Evolutionary conservation across 2,888 invertebrate species (phyloP).

Genomic region (Drosophila borealis): DNA sequence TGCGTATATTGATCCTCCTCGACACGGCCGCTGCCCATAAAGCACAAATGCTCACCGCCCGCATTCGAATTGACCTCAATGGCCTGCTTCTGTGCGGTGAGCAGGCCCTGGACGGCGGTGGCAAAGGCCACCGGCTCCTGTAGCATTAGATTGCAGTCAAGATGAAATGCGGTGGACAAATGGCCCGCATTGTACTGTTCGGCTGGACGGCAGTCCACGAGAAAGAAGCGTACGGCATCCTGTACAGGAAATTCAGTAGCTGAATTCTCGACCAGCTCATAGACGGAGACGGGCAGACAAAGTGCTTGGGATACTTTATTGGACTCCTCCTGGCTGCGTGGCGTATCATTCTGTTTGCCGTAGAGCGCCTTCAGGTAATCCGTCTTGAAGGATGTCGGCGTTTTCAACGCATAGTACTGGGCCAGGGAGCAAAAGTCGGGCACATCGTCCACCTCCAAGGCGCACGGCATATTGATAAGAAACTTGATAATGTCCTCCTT

Average conservation of each 20-base stretch:
- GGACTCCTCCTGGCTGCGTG: constrained; percentile 85
- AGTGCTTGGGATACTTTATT: constrained; percentile 87
- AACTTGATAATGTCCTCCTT: constrained; percentile 89
- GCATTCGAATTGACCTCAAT: constrained; percentile 94
- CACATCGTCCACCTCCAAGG: constrained; percentile 96
- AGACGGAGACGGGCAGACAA: constrained; percentile 97
- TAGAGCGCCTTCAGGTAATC: constrained; percentile 90
- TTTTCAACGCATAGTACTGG: constrained; percentile 97
- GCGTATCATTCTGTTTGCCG: constrained; percentile 86
- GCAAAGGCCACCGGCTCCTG: constrained; percentile 98
- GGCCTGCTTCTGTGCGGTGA: constrained; percentile 95
- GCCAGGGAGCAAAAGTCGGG: constrained; percentile 98
- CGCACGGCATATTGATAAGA: constrained; percentile 91
- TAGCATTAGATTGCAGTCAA: constrained; percentile 98
- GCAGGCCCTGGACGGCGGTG: constrained; percentile 94
- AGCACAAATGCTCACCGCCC: constrained; percentile 95
- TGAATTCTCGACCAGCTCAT: constrained; percentile 94
- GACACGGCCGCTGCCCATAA: constrained; percentile 96
- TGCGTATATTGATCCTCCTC: constrained; percentile 98
- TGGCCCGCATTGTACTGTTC: constrained; percentile 99
- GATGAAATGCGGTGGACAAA: constrained; percentile 98
- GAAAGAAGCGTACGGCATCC: constrained; percentile 93
- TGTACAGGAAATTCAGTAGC: constrained; percentile 88
- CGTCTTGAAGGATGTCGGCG: constrained; percentile 96
- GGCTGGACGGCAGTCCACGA: constrained; percentile 98